Evolutionary conservation across 1,140 invertebrate species (phyloP), one percentile per base, ranked within the genome.

Genomic region (Orius insidiosus): DNA sequence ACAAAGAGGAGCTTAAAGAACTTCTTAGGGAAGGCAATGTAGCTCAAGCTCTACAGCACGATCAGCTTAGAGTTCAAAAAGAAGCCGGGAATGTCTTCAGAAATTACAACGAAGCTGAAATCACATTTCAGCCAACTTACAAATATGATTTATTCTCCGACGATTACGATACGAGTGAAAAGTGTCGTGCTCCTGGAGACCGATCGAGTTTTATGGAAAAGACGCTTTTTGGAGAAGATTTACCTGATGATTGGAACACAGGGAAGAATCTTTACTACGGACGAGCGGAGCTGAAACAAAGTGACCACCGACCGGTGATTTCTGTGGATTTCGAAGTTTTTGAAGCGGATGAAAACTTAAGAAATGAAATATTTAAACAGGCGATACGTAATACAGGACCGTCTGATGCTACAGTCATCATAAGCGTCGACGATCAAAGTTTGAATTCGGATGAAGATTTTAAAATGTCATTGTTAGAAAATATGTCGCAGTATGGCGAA

Each of bases 101-200:
- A 59, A 86, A 90, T 57, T 98, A 92, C 60, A 70, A 77, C 43
- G 96, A 99, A 70, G 95, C 89, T 1, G 41, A 43, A 24, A 43
- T 43, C 10, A 79, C 72, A 41, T 99, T 99, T 65, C 69, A 86
- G 14, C 96, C 96, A 2, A 98, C 95, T 0, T 99, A 99, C 60
- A 99, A 99, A 63, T 99, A 98, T 60, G 96, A 99, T 69, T 64
- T 96, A 31, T 98, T 98, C 63, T 95, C 89, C 58, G 89, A 98
- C 63, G 93, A 98, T 68, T 99, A 97, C 62, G 96, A 99, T 60
- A 98, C 95, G 0, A 97, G 93, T 63, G 96, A 99, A 63, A 99
- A 99, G 64, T 84, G 80, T 58, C 70, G 94, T 38, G 81, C 87
- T 24, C 96, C 96, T 0, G 94, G 99, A 92, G 90, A 98, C 95